These are phyloP conservation scores for Trogon melanurus DNA, from an alignment of 2,113 vertebrate species.

Conservation along the genomic window DNA sequence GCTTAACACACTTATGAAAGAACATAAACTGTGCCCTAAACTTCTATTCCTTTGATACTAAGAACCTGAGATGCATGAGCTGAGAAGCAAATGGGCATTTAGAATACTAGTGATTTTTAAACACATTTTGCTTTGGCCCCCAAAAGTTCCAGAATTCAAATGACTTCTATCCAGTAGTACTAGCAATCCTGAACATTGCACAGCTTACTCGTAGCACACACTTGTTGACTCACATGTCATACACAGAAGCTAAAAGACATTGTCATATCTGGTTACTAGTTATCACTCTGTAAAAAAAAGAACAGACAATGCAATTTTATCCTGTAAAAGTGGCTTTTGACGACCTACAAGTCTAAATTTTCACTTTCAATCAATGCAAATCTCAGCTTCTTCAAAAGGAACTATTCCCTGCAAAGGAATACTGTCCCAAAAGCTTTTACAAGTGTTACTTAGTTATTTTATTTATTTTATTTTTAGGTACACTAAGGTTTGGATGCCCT, in stretches of 20 bases:
- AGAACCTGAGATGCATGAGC: neutral
- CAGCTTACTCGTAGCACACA: neutral
- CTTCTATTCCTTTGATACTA: neutral
- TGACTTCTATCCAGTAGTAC: neutral
- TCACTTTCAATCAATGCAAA: neutral
- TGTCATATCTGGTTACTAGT: neutral
- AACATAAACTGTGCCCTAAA: neutral
- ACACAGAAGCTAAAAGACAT: neutral
- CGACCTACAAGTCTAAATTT: neutral
- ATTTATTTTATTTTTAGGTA: neutral
- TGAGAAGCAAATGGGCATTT: neutral
- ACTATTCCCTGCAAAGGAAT: neutral
- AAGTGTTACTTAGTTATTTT: neutral
- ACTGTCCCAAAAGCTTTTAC: neutral
- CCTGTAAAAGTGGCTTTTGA: neutral
- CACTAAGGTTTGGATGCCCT: neutral
- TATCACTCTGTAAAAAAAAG: neutral
- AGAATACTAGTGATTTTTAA: neutral
- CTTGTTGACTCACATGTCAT: neutral
- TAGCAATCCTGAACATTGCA: neutral
- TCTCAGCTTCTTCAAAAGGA: neutral
- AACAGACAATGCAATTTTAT: neutral
- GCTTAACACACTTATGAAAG: rapidly evolving
- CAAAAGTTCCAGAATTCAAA: neutral
- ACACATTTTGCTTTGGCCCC: neutral